phyloP scores from a whole-genome alignment of 2,888 invertebrate genomes.

The Drosophila peninsularis region DNA sequence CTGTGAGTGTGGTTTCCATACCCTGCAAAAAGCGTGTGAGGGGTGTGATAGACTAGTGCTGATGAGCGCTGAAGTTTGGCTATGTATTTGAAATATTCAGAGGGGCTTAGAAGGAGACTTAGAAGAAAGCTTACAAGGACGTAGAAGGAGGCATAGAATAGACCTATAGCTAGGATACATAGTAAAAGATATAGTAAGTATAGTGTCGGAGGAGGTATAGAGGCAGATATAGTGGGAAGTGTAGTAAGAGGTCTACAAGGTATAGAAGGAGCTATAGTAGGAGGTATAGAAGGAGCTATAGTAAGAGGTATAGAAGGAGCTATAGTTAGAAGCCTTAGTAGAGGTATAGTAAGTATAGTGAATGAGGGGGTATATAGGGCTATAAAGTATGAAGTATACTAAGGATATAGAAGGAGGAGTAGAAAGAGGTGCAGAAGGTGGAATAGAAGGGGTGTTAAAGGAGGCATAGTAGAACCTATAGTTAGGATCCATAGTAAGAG shows the following conservation, averaged over 20 bases:
- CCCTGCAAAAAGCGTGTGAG: background rate
- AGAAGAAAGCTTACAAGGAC: background rate
- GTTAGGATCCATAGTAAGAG: no score
- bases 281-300: background rate
- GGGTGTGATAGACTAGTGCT: background rate
- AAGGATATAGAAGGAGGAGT: no score
- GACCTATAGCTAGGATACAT: no score
- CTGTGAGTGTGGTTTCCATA: constrained; percentile 31
- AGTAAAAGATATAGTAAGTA: no score
- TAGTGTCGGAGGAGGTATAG: no score
- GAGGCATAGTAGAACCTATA: no score
- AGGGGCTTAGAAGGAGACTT: background rate
- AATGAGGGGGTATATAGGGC: no score
- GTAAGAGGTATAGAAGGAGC: background rate
- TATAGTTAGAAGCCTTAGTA: no score
- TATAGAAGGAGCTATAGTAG: background rate
- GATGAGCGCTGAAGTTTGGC: background rate
- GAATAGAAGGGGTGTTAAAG: no score
- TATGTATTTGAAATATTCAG: background rate
- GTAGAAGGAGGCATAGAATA: background rate
- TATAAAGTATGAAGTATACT: no score
- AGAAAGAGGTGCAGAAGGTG: no score
- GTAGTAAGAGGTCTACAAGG: background rate
- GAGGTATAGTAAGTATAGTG: no score
- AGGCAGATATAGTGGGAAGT: background rate